These are phyloP conservation scores for Heliconius congener DNA, from an alignment of 1,140 invertebrate species.

Conservation along the genomic window DNA sequence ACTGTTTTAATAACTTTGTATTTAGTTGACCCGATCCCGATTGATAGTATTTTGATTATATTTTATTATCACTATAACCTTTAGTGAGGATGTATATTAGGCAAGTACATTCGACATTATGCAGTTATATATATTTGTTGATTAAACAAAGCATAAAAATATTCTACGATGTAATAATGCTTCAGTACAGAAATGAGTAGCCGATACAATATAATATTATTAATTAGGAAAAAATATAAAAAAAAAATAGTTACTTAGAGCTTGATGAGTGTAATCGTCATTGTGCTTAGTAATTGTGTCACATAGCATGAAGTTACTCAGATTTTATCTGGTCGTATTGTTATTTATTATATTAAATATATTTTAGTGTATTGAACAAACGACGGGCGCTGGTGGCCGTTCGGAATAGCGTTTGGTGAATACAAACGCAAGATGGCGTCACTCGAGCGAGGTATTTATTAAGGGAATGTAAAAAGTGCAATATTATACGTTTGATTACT, in stretches of 20 bases:
- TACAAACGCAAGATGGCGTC: neutral
- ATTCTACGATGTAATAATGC: constrained; percentile 71
- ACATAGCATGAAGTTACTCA: constrained; percentile 75
- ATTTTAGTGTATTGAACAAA: constrained; percentile 29
- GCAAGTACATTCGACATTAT: constrained; percentile 37
- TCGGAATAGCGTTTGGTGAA: constrained; percentile 5
- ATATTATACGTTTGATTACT: constrained; percentile 8
- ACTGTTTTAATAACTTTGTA: constrained; percentile 46
- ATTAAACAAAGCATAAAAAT: constrained; percentile 49
- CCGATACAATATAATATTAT: constrained; percentile 65
- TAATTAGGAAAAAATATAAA: constrained; percentile 60
- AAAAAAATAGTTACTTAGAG: constrained; percentile 71
- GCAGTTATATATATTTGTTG: constrained; percentile 40
- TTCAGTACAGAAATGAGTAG: constrained; percentile 75
- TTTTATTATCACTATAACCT: constrained; percentile 40
- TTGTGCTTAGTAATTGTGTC: constrained; percentile 78
- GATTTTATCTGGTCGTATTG: constrained; percentile 61
- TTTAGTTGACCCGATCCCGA: constrained; percentile 38
- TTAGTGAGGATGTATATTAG: constrained; percentile 47
- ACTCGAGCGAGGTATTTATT: neutral
- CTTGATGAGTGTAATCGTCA: constrained; percentile 79
- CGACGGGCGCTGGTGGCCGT: constrained; percentile 29
- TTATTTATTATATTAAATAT: constrained; percentile 56
- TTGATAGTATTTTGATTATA: neutral
- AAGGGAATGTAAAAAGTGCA: constrained; percentile 13